Base-by-base conservation (phyloP, 2,888 invertebrate genomes). In the Allacma fusca region DNA sequence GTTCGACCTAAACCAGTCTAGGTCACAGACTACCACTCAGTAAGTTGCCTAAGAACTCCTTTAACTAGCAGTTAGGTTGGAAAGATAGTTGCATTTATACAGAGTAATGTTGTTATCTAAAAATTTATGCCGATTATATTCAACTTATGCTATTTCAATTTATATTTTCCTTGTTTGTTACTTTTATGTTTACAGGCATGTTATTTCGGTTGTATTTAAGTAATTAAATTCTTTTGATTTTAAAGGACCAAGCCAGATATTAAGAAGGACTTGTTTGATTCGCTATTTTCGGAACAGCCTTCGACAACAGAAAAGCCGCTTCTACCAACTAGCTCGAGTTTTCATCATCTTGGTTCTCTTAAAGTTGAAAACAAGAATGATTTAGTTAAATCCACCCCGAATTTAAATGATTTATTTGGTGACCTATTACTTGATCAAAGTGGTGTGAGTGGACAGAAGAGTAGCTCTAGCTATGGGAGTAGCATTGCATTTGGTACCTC, bases 1-100 rank as follows among this genome's bases (percentile, higher is more conserved):
- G 43, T 82, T 83, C 70, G 81, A 80, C 13, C 76, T 77, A 24
- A 43, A 12, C 29, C 64, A 29, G 67, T 50, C 78, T 34, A 24
- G 70, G 7, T 9, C 5, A 5, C 5, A 29, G 28, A 57, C 50
- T 57, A 34, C 67, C 21, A 59, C 64, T 34, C 77, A 26, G 75
- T 75, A 68, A 75, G 75, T 21, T 40, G 7, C 21, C 24, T 7
- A 64, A 64, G n/a, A n/a, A n/a, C n/a, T n/a, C n/a, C n/a, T n/a
- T n/a, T n/a, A n/a, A n/a, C n/a, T n/a, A n/a, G n/a, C n/a, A n/a
- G n/a, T n/a, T n/a, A n/a, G n/a, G n/a, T n/a, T n/a, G n/a, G n/a
- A n/a, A n/a, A n/a, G n/a, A n/a, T n/a, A n/a, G n/a, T n/a, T n/a
- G n/a, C n/a, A n/a, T n/a, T n/a, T n/a, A n/a, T n/a, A n/a, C n/a